Evolutionary conservation across 2,888 invertebrate genomes (phyloP), one percentile per base, ranked within the genome.

Genomic region (Epinotia nisella): DNA sequence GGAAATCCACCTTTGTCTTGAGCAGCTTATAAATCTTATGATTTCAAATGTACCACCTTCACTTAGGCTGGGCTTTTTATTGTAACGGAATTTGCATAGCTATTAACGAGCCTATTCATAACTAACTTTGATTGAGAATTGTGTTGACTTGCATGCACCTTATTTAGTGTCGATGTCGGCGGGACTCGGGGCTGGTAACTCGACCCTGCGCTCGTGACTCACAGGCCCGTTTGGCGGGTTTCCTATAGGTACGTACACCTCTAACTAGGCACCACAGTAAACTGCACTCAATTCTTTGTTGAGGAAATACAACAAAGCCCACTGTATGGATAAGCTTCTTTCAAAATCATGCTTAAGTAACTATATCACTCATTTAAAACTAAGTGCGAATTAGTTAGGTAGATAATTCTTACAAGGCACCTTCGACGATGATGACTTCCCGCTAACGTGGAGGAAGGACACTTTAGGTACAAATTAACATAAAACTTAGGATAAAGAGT

Each of bases 151-250:
- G 56, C 29, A 62, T 70, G 49, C 29, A 49, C 78, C 77, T 77
- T 80, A 79, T 83, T 82, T 83, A 82, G 84, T 83, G 83, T 82
- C 79, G 73, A 83, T 83, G 83, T 82, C 79, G 73, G 78, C 77
- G 71, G 64, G 49, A 35, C n/a, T 78, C 78, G 81, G 76, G 81
- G 81, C 78, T 85, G 83, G 90, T 86, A 90, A 90, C 87, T 83
- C 82, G 89, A 90, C 83, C 83, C 87, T 76, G 67, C 75, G 83
- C 78, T 49, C 90, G 90, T 90, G 90, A 90, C 88, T 87, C 82
- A n/a, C n/a, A 83, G 79, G 77, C 86, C 78, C 79, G 88, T 82
- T 78, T 70, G 84, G 88, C 90, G 81, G 85, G 90, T 90, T 87
- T 82, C 78, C 78, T 77, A 80, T 80, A 79, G 24, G 21, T 29